Evolutionary conservation across 2,888 invertebrate species (phyloP).

Genomic region (Lampropteryx suffumata): DNA sequence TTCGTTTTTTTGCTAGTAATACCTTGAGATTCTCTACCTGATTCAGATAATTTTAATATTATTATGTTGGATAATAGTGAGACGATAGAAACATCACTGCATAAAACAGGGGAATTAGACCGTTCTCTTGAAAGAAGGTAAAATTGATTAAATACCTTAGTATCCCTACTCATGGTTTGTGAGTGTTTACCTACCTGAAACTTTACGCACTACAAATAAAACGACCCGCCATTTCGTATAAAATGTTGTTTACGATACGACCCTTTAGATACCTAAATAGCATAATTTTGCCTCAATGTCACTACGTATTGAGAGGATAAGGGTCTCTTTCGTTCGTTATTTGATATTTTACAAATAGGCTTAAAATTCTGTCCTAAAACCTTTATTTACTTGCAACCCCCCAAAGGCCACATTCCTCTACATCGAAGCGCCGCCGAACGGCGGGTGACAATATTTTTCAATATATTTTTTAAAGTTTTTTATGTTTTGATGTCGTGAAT

Average conservation of each 20-base stretch:
- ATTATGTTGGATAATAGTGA: too few relatives aligned
- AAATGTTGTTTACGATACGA: conserved; percentile 18
- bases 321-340: conserved; percentile 17
- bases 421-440: neutral
- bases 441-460: neutral
- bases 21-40: too few relatives aligned
- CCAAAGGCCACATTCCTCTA: neutral
- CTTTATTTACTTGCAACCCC: neutral
- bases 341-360: conserved; percentile 19
- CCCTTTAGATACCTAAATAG: conserved; percentile 9
- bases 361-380: neutral
- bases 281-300: conserved; percentile 25
- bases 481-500: too few relatives aligned
- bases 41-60: too few relatives aligned
- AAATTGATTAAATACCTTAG: too few relatives aligned
- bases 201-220: neutral
- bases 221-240: conserved; percentile 2
- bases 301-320: conserved; percentile 12
- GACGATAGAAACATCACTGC: too few relatives aligned
- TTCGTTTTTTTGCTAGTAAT: too few relatives aligned
- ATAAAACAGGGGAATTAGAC: too few relatives aligned
- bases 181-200: conserved; percentile 11
- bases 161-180: neutral
- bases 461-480: too few relatives aligned
- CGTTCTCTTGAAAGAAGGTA: too few relatives aligned